Percentiles rank a stretch among this genome's conserved stretches.
Conservation (phyloP, 2,113 vertebrate genomes). For the Cheirogaleus medius region DNA sequence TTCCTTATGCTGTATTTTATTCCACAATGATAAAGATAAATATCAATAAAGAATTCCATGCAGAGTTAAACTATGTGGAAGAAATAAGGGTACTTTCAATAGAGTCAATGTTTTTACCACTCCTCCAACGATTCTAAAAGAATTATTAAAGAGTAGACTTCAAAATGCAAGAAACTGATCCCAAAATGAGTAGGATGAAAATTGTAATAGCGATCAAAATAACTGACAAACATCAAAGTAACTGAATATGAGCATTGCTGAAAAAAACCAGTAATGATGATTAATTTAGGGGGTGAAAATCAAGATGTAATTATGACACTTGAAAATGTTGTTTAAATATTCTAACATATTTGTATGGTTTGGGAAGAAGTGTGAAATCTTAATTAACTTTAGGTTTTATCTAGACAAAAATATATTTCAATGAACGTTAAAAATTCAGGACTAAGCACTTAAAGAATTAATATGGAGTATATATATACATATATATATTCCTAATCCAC, state of each 20-base stretch:
- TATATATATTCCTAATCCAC: neutral
- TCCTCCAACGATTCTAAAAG: neutral
- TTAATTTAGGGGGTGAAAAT: neutral
- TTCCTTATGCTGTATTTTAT: neutral
- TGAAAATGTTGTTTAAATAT: neutral
- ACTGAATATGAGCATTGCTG: neutral
- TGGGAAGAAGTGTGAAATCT: neutral
- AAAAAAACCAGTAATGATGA: neutral
- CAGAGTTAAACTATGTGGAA: neutral
- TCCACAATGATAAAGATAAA: neutral
- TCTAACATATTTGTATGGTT: neutral
- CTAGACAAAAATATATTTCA: neutral
- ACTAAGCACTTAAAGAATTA: neutral
- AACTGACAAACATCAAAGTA: neutral
- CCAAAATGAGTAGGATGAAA: neutral
- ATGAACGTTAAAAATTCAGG: slow-evolving; percentile 31
- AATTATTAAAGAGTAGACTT: neutral
- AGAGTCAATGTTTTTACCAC: neutral
- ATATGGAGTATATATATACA: neutral
- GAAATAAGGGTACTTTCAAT: neutral
- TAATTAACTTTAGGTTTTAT: neutral
- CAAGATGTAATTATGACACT: neutral
- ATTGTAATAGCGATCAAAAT: neutral
- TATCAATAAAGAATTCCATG: neutral
- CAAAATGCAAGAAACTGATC: neutral